These are phyloP conservation scores for Drosophila emarginata DNA, from an alignment of 2,888 invertebrate species.

Conservation along the genomic window DNA sequence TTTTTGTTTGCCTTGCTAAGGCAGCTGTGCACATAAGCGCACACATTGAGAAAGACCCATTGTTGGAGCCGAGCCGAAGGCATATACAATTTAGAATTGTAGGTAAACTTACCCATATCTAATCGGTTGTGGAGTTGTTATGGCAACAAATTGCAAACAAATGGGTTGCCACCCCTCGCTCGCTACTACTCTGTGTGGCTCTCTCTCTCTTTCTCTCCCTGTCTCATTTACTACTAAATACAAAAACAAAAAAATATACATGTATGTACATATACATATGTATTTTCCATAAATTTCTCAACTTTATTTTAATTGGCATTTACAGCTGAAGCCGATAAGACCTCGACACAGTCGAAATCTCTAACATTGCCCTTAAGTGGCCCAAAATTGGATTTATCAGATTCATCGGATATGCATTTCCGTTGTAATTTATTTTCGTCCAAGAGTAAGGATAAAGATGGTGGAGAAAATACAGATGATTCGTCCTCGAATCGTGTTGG, in stretches of 20 bases:
- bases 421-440: constrained; percentile 64
- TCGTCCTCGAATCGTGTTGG: constrained; percentile 80
- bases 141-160: constrained; percentile 62
- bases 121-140: constrained; percentile 58
- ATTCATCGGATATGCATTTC: constrained; percentile 56
- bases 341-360: constrained; percentile 67
- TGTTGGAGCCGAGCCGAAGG: neutral
- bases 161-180: constrained; percentile 1
- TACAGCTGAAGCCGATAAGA: constrained; percentile 59
- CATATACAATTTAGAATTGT: constrained; percentile 30
- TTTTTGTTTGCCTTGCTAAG: constrained; percentile 34
- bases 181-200: neutral
- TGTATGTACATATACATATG: constrained; percentile 7
- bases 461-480: constrained; percentile 61
- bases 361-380: constrained; percentile 78
- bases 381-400: constrained; percentile 54
- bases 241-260: neutral
- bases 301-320: constrained; percentile 58
- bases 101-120: constrained; percentile 57
- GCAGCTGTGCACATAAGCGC: constrained; percentile 56
- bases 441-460: constrained; percentile 52
- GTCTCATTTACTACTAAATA: neutral
- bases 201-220: neutral
- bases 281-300: constrained; percentile 36
- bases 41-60: constrained; percentile 2